phyloP scores from a whole-genome alignment of 2,888 invertebrate species.

The Neria commutata region DNA sequence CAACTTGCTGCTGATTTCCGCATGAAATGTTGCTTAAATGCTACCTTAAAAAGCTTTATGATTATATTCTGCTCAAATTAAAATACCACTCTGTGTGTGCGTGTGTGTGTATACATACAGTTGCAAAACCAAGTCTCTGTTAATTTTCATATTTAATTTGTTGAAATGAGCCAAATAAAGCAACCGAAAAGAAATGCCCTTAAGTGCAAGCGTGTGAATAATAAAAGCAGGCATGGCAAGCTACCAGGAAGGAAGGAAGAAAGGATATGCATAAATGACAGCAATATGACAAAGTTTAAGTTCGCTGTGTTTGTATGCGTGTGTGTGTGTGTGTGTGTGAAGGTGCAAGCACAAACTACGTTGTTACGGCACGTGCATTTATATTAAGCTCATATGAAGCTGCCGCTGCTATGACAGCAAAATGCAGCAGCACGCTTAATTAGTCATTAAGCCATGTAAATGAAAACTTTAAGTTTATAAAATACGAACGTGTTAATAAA shows the following conservation, averaged over 20 bases:
- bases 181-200: constrained; percentile 17
- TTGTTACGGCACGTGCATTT: background rate
- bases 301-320: constrained; percentile 7
- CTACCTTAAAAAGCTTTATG: constrained; percentile 1
- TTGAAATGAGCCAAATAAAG: constrained; percentile 42
- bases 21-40: background rate
- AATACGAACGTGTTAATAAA: no score
- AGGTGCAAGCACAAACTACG: no score
- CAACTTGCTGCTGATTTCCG: background rate
- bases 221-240: constrained; percentile 1
- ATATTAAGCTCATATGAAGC: no score
- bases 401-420: no score
- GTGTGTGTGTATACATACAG: background rate
- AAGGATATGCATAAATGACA: constrained; percentile 18
- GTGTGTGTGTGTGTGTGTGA: no score
- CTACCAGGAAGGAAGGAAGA: constrained; percentile 22
- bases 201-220: constrained; percentile 16
- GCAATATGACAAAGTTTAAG: background rate
- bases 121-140: constrained; percentile 22
- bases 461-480: no score
- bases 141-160: constrained; percentile 53
- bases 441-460: no score
- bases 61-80: constrained; percentile 2
- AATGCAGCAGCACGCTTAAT: no score
- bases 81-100: constrained; percentile 7